Evolutionary conservation across 2,888 invertebrate genomes (phyloP).

Genomic region (Conistra vaccinii): DNA sequence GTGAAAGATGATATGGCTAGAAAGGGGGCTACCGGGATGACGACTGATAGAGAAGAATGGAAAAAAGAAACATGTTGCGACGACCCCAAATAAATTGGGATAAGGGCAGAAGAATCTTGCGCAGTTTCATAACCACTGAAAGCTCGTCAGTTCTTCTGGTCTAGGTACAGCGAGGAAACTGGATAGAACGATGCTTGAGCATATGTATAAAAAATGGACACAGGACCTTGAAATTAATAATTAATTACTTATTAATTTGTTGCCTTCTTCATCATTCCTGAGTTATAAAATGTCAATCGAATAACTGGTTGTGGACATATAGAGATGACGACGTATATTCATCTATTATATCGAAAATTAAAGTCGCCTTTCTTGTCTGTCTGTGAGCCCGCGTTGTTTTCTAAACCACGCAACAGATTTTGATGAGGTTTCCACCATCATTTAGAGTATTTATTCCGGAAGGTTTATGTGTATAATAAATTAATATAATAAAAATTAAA

Average conservation of each 20-base stretch:
- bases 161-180: neutral
- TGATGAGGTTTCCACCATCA: too few relatives aligned
- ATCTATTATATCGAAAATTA: neutral
- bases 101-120: neutral
- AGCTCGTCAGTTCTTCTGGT: neutral
- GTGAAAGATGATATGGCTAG: neutral
- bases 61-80: neutral
- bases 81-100: neutral
- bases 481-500: too few relatives aligned
- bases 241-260: neutral
- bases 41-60: neutral
- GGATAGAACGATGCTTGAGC: neutral
- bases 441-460: too few relatives aligned
- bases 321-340: neutral
- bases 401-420: neutral
- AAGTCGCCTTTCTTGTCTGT: too few relatives aligned
- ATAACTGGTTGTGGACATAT: neutral
- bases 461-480: too few relatives aligned
- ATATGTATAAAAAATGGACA: neutral
- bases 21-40: neutral
- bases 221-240: neutral
- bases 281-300: slow-evolving; percentile 5
- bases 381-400: neutral
- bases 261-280: neutral
- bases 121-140: neutral